Evolutionary conservation across 2,888 invertebrate genomes (phyloP).

Genomic region (Eulithis testata): DNA sequence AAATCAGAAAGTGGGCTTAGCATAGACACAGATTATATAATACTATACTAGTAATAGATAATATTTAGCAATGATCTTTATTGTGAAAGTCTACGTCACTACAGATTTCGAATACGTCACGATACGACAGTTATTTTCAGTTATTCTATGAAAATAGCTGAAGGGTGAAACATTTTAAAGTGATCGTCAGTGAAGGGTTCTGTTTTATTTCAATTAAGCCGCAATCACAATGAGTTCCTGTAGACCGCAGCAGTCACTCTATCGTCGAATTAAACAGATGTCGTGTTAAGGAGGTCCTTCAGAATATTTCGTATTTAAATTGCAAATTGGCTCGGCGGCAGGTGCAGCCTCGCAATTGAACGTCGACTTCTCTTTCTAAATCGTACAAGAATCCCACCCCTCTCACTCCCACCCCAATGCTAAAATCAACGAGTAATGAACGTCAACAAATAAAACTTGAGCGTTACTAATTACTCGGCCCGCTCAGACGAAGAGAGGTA

Average conservation of each 20-base stretch:
- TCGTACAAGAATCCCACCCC: constrained; percentile 51
- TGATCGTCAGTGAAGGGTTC: constrained; percentile 69
- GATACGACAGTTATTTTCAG: constrained; percentile 25
- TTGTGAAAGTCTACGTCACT: background rate
- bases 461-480: constrained; percentile 83
- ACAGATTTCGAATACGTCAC: constrained; percentile 1
- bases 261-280: constrained; percentile 84
- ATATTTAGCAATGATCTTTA: no score
- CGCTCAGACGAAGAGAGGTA: constrained; percentile 79
- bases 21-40: no score
- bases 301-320: constrained; percentile 84
- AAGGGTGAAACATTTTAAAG: constrained; percentile 48
- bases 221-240: constrained; percentile 76
- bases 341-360: constrained; percentile 77
- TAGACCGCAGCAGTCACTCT: constrained; percentile 76
- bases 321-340: constrained; percentile 83
- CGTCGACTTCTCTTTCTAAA: constrained; percentile 64
- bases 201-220: constrained; percentile 82
- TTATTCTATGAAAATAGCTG: constrained; percentile 49
- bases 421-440: constrained; percentile 82
- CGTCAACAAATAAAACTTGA: constrained; percentile 84
- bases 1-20: no score
- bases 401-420: constrained; percentile 61
- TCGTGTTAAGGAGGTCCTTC: constrained; percentile 85
- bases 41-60: no score